A percentile compares a stretch with the other conserved stretches of the same genome.
phyloP scores from a whole-genome alignment of 2,888 invertebrate species.

The Polyommatus iphigenia region DNA sequence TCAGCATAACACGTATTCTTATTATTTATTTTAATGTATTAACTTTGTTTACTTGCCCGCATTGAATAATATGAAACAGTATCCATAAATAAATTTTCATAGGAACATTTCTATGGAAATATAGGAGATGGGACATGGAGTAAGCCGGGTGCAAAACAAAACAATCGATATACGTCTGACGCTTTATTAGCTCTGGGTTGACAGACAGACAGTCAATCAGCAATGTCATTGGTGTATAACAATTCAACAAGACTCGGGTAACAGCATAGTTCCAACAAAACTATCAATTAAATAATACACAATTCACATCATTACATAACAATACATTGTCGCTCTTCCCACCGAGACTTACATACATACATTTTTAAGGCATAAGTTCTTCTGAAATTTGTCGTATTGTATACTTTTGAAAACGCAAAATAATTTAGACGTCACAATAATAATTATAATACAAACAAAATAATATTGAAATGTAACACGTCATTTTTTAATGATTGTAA shows the following conservation, averaged over 20 bases:
- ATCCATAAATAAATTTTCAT: no score
- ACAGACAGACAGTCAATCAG: constrained; percentile 77
- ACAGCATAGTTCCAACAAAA: constrained; percentile 78
- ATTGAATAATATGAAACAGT: no score
- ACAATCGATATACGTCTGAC: constrained; percentile 71
- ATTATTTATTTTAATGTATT: no score
- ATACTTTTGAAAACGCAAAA: not conserved
- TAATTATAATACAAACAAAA: not conserved
- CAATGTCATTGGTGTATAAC: constrained; percentile 76
- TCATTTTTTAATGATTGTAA: not conserved
- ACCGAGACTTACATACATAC: not conserved
- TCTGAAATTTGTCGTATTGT: not conserved
- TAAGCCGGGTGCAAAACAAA: constrained; percentile 50
- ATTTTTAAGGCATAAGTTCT: not conserved
- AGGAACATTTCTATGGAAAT: not conserved
- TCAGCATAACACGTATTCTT: no score
- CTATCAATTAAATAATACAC: constrained; percentile 70
- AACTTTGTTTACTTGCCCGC: no score
- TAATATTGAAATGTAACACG: no score
- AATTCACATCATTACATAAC: constrained; percentile 63
- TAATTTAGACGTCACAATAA: not conserved
- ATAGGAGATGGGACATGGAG: not conserved
- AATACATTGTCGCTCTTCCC: constrained; percentile 42
- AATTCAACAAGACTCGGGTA: constrained; percentile 80
- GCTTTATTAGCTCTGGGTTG: constrained; percentile 78